phyloP scores from a whole-genome alignment of 2,797 vertebrate species.

The Poeciliopsis paucimaculata region DNA sequence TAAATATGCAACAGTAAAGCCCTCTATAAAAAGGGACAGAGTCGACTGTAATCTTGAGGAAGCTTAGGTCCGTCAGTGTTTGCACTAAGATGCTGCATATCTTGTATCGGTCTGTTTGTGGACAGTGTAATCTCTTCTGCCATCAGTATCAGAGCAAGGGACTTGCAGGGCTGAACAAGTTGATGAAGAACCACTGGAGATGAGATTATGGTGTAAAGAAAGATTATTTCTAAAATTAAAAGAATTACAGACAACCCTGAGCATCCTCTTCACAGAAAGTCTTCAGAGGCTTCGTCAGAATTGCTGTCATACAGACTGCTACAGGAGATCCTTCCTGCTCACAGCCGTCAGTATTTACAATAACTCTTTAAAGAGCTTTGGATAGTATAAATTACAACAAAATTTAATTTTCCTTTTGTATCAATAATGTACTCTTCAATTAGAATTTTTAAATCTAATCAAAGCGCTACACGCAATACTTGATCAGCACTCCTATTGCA shows the following conservation, averaged over 20 bases:
- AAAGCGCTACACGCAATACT: no score
- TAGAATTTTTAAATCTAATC: no score
- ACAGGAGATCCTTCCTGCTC: neutral
- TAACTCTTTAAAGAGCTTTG: no score
- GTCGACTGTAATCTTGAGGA: neutral
- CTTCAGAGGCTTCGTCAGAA: neutral
- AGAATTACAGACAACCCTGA: neutral
- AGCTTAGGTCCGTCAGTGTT: neutral
- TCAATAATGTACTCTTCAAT: no score
- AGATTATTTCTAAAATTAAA: neutral
- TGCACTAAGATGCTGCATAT: neutral
- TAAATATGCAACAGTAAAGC: neutral
- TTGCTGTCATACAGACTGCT: neutral
- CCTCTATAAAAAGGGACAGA: neutral
- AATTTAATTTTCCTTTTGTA: no score
- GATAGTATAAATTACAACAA: no score
- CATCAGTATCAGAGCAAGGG: neutral
- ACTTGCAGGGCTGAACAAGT: neutral
- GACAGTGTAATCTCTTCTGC: neutral
- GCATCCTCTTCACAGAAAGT: neutral
- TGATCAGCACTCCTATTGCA: no score
- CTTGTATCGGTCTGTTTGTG: neutral
- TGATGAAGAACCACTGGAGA: neutral
- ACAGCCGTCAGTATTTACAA: no score
- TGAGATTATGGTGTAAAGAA: neutral